These are phyloP conservation scores for Dolichomitus sp. DNA, from an alignment of 2,888 invertebrate species.

Conservation along the genomic window DNA sequence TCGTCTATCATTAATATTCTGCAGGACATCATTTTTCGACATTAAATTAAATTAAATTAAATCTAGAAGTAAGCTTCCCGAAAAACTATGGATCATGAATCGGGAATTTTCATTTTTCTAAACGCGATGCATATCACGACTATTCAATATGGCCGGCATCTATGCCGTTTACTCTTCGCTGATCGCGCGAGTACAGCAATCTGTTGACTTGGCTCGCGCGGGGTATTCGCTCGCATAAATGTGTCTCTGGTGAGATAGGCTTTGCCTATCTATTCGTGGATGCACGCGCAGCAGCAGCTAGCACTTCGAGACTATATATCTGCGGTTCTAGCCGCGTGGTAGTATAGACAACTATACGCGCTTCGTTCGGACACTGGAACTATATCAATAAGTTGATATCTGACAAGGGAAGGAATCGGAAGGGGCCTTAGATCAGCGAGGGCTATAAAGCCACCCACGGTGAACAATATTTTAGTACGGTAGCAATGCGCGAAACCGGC, in stretches of 20 bases:
- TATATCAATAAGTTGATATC: constrained; percentile 82
- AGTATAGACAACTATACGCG: constrained; percentile 37
- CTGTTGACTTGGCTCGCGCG: neutral
- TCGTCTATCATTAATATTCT: too few relatives aligned
- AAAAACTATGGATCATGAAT: too few relatives aligned
- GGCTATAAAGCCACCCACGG: constrained; percentile 84
- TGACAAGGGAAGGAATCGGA: constrained; percentile 79
- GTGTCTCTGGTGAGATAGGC: constrained; percentile 48
- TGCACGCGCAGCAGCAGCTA: constrained; percentile 3
- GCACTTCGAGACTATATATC: neutral
- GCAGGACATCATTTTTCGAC: too few relatives aligned
- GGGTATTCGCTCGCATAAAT: constrained; percentile 33
- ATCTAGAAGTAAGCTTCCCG: too few relatives aligned
- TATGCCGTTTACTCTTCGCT: neutral
- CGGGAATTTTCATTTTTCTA: neutral
- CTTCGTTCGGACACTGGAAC: constrained; percentile 69
- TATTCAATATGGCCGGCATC: neutral
- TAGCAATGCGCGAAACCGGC: constrained; percentile 83
- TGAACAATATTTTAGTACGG: constrained; percentile 84
- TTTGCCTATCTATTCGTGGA: constrained; percentile 46
- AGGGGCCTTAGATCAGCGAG: constrained; percentile 79
- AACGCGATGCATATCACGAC: neutral
- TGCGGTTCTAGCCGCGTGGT: constrained; percentile 22
- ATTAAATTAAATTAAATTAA: too few relatives aligned
- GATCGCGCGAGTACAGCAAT: neutral